Base-by-base conservation (phyloP, 2,797 vertebrate species). In the Xenentodon cancila region DNA sequence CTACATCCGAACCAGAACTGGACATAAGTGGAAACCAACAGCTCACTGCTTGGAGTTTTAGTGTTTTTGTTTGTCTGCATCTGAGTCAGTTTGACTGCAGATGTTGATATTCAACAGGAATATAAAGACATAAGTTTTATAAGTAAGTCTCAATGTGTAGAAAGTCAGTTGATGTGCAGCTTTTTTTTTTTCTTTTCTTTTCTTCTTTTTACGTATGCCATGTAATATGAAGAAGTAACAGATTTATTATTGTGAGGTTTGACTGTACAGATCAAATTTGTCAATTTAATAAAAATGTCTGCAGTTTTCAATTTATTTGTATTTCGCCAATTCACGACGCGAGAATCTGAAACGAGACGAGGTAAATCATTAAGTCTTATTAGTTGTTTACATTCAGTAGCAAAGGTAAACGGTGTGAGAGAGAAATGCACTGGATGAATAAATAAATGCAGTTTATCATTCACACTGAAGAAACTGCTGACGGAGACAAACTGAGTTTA, bases 261-360 rank as follows among this genome's bases (percentile, higher is more conserved):
- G 93, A 95, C 94, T 97, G 96, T 97, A 96, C 95, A 97, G 94
- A 95, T 90, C 89, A 89, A 89, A 25, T 92, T 94, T 93, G 94
- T 94, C 93, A 93, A 94, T 97, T 98, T 97, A 97, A 97, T 97
- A 97, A 96, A 92, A 92, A 86, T 91, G 93, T 95, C 94, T 95
- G 94, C 95, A 94, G 93, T 95, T 95, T 95, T 93, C 90, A 42
- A 21, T 9, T 20, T 20, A 49, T 46, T 19, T 46, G n/a, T 45
- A 45, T 18, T 8, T 18, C 43, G 7, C 5, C 44, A 9, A 8
- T 19, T 45, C n/a, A 46, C 18, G 19, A 3, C n/a, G 43, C 25
- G 25, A 25, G 25, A 25, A 25, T 5, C 25, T 25, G 25, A 25
- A 25, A 25, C 25, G 5, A 3, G 3, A 5, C 5, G 25, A 25